Evolutionary conservation across 2,113 vertebrate species (phyloP).

Genomic region (Hydrochoerus hydrochaeris): DNA sequence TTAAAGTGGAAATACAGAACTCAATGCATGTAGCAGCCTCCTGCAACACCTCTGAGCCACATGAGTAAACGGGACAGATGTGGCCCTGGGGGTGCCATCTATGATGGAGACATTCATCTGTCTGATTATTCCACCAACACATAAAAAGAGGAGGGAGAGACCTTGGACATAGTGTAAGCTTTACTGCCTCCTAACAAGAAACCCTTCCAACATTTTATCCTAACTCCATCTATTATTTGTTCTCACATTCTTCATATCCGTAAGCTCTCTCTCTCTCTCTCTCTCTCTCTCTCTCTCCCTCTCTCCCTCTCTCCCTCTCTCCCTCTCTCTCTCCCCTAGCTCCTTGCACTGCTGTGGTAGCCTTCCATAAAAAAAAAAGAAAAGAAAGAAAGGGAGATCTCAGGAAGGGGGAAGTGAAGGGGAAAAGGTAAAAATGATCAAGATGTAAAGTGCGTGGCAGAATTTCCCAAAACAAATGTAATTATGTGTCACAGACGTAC

Average conservation of each 20-base stretch:
- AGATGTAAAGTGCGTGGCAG: not conserved
- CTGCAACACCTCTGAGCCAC: not conserved
- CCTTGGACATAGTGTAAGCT: not conserved
- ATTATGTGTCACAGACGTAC: not conserved
- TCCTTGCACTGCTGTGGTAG: not conserved
- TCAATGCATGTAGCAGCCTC: not conserved
- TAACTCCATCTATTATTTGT: not conserved
- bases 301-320: too few species aligned
- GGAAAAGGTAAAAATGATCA: not conserved
- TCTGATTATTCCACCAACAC: not conserved
- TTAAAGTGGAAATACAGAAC: not conserved
- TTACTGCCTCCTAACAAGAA: not conserved
- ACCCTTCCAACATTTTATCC: conserved; percentile 8
- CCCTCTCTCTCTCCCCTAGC: not conserved
- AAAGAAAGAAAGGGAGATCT: not conserved
- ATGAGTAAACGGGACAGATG: not conserved
- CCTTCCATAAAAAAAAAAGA: not conserved
- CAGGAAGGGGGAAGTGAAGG: not conserved
- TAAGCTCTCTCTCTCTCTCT: not conserved
- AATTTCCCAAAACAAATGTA: not conserved
- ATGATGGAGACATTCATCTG: not conserved
- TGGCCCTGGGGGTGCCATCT: not conserved
- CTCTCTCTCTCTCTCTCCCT: not conserved
- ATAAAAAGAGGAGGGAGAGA: not conserved
- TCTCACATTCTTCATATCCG: not conserved